Evolutionary conservation across 2,113 vertebrate genomes (phyloP), one percentile per base, ranked within the genome.

Genomic region (Apodemus speciosus): DNA sequence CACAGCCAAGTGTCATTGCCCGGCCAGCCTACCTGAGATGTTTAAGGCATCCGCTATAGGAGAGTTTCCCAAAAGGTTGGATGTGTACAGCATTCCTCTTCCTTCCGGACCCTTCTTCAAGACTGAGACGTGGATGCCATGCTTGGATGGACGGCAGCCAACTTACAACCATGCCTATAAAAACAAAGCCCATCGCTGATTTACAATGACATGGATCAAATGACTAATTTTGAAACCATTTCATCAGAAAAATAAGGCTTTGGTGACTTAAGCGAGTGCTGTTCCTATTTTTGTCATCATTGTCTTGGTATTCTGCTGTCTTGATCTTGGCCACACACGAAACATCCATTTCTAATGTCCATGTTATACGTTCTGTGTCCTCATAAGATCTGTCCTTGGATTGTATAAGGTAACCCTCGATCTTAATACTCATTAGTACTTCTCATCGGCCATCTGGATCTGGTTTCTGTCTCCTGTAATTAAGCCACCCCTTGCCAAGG

Each of bases 231-330:
- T 75, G 62, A 89, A 88, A 71, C 58, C 71, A 83, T 66, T 87
- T 89, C 43, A 80, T 69, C 75, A 94, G 62, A 76, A 93, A 60
- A 92, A 68, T 27, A 62, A 85, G 68, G 8, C 9, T 76, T 92
- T 27, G 32, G n/a, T 90, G 43, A 10, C 72, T 89, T 64, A 86
- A 92, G 68, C 30, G 51, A 92, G 38, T 43, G 92, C 43, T 71
- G 30, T 85, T 35, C 51, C 11, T 80, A 80, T 35, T 77, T 21
- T 84, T 66, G 20, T 71, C 38, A 21, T 60, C 38, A 21, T 62
- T 66, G 76, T 72, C 35, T 58, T 81, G 14, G 30, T 18, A n/a
- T 88, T 27, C 51, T 56, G 0, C 58, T 69, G 10, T 35, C 5
- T 49, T 62, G 3, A 51, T 71, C 88, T 86, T 64, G 58, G 4